Base-by-base conservation (phyloP, 2,113 vertebrate genomes). In the Neomonachus schauinslandi region DNA sequence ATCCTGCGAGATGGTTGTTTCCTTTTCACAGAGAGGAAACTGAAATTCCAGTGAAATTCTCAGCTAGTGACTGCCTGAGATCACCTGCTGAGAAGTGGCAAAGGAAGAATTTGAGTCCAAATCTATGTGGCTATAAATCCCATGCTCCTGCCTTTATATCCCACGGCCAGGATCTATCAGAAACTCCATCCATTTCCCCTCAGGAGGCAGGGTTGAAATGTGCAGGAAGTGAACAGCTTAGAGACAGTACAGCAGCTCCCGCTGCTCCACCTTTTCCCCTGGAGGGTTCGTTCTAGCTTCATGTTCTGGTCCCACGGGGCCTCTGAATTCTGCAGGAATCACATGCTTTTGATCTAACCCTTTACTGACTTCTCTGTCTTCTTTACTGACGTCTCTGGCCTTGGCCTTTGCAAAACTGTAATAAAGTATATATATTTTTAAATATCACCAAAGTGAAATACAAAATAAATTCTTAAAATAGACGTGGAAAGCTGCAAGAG, bases 381-480 rank as follows among this genome's bases (percentile, higher is more conserved):
- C 31, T 57, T 26, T 7, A 42, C 26, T 57, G 46, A n/a, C 18
- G 46, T 57, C 42, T 42, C 72, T 51, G 11, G 59, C 16, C 15
- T 76, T 91, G 53, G 22, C 65, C 8, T 82, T 84, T 86, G 51
- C 5, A 63, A 87, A 94, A 89, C 42, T 83, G 12, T n/a, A 74
- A n/a, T 67, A 61, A 85, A 83, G n/a, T 80, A 69, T 51, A 46
- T 46, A 28, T 94, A 49, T 80, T 79, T 21, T 95, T 63, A 69
- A 83, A 69, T 81, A 46, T 39, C 46, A 36, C 21, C 19, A 24
- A 72, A 79, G 7, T 13, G 13, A 89, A 92, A 82, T 59, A 26
- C 24, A 93, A 90, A 74, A 80, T 82, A 83, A 49, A 94, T 80
- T 91, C 19, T 85, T 77, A 42, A 89, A 95, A 71, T 53, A 82